A percentile compares a stretch with the other conserved stretches of the same genome.
Conservation (phyloP, 2,797 vertebrate species). For the Gymnocypris eckloni region DNA sequence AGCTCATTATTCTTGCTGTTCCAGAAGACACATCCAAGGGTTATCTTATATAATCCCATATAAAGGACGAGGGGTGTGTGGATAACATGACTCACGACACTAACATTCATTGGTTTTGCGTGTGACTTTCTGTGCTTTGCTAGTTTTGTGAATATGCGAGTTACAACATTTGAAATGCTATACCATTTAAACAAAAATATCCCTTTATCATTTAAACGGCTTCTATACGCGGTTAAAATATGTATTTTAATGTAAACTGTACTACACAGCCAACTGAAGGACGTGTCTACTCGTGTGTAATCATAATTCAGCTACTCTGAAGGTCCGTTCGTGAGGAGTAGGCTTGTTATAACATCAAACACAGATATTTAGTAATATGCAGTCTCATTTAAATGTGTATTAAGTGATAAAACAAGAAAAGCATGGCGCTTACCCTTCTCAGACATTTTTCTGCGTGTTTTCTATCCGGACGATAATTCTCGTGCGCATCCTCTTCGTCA, state of each 20-base stretch:
- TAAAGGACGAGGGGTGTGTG: not conserved
- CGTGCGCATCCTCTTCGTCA: not conserved
- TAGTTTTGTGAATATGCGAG: not conserved
- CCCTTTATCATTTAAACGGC: not conserved
- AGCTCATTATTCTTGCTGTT: not conserved
- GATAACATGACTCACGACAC: constrained; percentile 16
- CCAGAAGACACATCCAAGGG: not conserved
- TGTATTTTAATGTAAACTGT: not conserved
- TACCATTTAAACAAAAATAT: not conserved
- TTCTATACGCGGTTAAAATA: not conserved
- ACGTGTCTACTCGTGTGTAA: not conserved
- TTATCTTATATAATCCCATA: not conserved
- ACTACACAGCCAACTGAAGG: not conserved
- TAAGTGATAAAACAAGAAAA: not conserved
- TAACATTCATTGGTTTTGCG: not conserved
- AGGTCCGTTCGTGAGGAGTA: not conserved
- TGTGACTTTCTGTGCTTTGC: not conserved
- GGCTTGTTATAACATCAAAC: not conserved
- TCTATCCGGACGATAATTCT: not conserved
- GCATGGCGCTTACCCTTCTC: constrained; percentile 59
- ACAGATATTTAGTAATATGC: no score
- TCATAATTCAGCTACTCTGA: not conserved
- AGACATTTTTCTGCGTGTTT: constrained; percentile 59
- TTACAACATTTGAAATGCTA: not conserved
- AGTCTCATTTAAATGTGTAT: not conserved